Percentiles rank a stretch among this genome's conserved stretches.
Conservation (phyloP, 2,888 invertebrate genomes). For the Pristionchus mayeri region DNA sequence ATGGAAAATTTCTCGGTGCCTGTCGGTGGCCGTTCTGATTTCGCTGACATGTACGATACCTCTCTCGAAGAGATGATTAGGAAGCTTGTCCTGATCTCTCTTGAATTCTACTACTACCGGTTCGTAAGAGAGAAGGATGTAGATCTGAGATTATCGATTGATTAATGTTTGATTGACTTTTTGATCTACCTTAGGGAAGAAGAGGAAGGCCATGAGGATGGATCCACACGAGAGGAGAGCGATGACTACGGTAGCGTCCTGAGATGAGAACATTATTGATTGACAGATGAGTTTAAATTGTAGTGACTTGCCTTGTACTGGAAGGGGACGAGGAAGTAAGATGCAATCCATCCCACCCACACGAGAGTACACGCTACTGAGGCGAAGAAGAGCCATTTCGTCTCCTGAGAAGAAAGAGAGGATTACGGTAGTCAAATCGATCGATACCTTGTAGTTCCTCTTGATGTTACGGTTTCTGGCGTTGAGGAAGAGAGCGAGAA, state of each 20-base stretch:
- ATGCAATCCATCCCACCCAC: constrained; percentile 68
- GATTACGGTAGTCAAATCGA: constrained; percentile 7
- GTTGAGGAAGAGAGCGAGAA: constrained; percentile 72
- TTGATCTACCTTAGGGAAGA: constrained; percentile 73
- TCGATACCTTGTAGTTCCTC: constrained; percentile 72
- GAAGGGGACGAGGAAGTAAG: constrained; percentile 61
- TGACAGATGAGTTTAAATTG: neutral
- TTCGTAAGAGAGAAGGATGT: constrained; percentile 75
- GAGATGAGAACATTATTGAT: constrained; percentile 5
- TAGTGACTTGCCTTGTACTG: constrained; percentile 52
- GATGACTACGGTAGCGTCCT: constrained; percentile 48
- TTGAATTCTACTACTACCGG: constrained; percentile 74
- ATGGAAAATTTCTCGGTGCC: too few species aligned
- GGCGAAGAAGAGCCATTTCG: constrained; percentile 74
- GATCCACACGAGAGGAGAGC: constrained; percentile 66
- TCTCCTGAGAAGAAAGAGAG: constrained; percentile 60
- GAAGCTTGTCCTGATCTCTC: constrained; percentile 55
- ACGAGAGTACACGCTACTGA: constrained; percentile 66
- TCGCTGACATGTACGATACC: too few species aligned
- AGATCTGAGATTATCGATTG: constrained; percentile 57
- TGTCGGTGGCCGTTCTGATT: too few species aligned
- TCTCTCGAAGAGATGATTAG: constrained; percentile 66
- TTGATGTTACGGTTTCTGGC: constrained; percentile 73
- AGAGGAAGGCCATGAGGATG: constrained; percentile 73
- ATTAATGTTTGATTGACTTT: neutral